A percentile compares a stretch with the other conserved stretches of the same genome.
Evolutionary conservation across 2,113 vertebrate genomes (phyloP).

Genomic region (Tor tambroides): DNA sequence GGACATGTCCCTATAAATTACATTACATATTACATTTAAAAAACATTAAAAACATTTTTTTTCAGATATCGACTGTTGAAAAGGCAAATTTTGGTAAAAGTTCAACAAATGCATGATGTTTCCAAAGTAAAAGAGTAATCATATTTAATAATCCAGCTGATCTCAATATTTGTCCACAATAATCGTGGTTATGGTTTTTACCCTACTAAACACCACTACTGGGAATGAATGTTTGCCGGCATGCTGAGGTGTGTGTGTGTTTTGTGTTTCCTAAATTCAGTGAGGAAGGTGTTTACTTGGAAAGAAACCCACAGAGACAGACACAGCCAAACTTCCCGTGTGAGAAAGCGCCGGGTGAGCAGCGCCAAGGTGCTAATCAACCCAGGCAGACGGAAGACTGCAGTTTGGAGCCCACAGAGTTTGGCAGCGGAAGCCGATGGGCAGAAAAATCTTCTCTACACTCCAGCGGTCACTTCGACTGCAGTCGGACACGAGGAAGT

Average conservation of each 20-base stretch:
- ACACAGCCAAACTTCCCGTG: constrained; percentile 49
- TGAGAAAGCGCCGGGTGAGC: constrained; percentile 38
- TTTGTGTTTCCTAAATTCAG: constrained; percentile 6
- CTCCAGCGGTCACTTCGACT: constrained; percentile 8
- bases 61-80: no score
- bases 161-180: no score
- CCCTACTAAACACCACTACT: neutral
- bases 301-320: constrained; percentile 29
- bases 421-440: constrained; percentile 26
- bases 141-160: no score
- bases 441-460: constrained; percentile 27
- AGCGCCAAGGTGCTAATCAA: constrained; percentile 53
- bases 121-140: no score
- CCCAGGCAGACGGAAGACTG: constrained; percentile 46
- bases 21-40: no score
- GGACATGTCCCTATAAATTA: no score
- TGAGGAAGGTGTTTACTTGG: constrained; percentile 22
- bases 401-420: constrained; percentile 45
- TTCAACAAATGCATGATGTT: no score
- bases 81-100: no score
- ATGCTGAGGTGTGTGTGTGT: constrained; percentile 5
- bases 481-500: neutral
- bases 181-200: no score
- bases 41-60: no score
- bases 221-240: no score